phyloP scores from a whole-genome alignment of 2,113 vertebrate species.

The Pseudorasbora parva region DNA sequence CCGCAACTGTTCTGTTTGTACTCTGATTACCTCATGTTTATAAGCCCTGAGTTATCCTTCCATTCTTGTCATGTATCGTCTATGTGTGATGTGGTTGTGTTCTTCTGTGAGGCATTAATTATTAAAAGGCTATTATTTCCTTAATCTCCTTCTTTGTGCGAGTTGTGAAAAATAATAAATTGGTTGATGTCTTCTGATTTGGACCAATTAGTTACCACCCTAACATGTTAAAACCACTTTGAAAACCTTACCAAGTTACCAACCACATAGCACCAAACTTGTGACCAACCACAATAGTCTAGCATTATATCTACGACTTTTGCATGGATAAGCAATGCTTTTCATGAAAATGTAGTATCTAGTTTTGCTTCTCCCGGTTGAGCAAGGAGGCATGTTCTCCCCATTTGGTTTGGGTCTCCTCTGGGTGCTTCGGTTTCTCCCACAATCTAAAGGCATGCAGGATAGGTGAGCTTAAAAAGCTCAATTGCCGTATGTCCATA shows the following conservation, averaged over 20 bases:
- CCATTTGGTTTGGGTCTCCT: neutral
- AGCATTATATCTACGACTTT: neutral
- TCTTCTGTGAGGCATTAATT: too few relatives aligned
- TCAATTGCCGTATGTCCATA: neutral
- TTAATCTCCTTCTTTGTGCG: too few relatives aligned
- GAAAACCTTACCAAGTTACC: neutral
- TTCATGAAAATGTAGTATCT: neutral
- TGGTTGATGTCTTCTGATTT: neutral
- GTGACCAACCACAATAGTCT: neutral
- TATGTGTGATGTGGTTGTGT: too few relatives aligned
- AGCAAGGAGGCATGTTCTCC: neutral
- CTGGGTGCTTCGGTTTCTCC: neutral
- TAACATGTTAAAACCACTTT: neutral
- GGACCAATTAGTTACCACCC: neutral
- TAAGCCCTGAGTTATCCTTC: too few relatives aligned
- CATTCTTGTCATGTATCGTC: too few relatives aligned
- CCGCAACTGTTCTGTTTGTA: too few relatives aligned
- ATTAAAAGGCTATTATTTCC: too few relatives aligned
- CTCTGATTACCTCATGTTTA: too few relatives aligned
- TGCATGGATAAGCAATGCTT: neutral
- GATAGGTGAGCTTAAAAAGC: neutral
- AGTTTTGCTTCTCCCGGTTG: neutral
- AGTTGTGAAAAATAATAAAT: too few relatives aligned
- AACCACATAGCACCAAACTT: neutral
- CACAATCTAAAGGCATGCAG: neutral